Evolutionary conservation across 1,140 invertebrate species (phyloP), one percentile per base, ranked within the genome.

Genomic region (Arion vulgaris): DNA sequence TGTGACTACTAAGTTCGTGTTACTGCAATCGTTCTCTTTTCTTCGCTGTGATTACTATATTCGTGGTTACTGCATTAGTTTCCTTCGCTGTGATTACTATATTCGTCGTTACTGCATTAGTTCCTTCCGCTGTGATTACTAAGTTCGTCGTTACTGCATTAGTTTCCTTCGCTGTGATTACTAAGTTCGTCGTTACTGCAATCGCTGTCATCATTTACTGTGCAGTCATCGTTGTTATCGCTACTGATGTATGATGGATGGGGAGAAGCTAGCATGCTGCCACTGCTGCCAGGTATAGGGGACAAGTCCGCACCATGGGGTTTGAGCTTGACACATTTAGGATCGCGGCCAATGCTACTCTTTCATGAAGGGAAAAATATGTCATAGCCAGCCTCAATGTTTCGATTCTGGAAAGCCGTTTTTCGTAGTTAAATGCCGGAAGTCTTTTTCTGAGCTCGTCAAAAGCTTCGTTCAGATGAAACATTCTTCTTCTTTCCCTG

Each of bases 301-400:
- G 77, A 69, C 39, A 76, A 62, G 15, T 83, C 81, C 0, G 41
- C 4, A 17, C 75, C 78, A 57, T 85, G 83, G 36, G 80, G 41
- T 69, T 84, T 74, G 0, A 88, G 82, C 71, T 87, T 85, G 23
- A 89, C 85, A 69, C 84, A 80, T 41, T 86, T 85, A 0, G 89
- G 87, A 45, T 88, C 87, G 15, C 85, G 77, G 2, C 88, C 88
- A 15, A 85, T 72, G 13, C 98, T 93, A 99, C 93, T 90, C 99
- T 97, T 78, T 96, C 95, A 97, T 99, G 98, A 92, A 99, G 99
- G 57, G 96, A 96, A 86, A 99, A 99, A 92, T 99, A 99, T 51
- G 96, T 96, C 85, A 99, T 99, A 1, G 98, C 98, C 83, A 98
- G 91, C 88, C 97, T 96, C 0, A 99, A 93, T 0, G 97, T 99